Evolutionary conservation across 1,140 invertebrate species (phyloP).

Genomic region (Solenopsis fugax): DNA sequence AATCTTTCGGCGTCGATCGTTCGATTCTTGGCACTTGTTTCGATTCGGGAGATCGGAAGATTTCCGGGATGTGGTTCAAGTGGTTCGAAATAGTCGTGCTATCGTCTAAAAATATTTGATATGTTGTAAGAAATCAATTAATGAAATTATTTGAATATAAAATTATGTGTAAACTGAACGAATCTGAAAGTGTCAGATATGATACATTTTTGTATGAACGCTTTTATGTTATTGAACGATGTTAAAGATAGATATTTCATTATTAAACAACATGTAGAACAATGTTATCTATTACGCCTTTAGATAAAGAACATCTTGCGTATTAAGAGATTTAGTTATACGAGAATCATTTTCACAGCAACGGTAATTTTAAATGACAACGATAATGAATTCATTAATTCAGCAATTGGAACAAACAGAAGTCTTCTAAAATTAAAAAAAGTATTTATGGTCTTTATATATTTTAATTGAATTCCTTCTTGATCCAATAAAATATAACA

Average conservation of each 20-base stretch:
- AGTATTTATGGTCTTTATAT: not conserved
- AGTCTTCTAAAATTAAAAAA: not conserved
- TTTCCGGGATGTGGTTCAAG: not conserved
- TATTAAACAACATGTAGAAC: not conserved
- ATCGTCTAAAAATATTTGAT: not conserved
- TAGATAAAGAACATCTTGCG: not conserved
- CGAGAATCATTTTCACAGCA: not conserved
- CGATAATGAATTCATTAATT: not conserved
- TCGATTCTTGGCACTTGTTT: constrained; percentile 33
- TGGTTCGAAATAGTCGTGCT: not conserved
- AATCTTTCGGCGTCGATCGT: constrained; percentile 36
- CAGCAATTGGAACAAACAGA: not conserved
- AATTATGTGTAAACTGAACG: no score
- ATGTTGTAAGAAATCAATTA: not conserved
- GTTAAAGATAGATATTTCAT: constrained; percentile 4
- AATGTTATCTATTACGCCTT: not conserved
- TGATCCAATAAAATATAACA: not conserved
- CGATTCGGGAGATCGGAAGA: not conserved
- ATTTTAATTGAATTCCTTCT: not conserved
- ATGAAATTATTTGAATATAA: constrained; percentile 5
- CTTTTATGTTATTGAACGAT: not conserved
- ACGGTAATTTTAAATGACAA: not conserved
- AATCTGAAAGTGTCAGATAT: constrained; percentile 16
- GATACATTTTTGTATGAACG: not conserved
- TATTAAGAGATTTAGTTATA: not conserved